Percentiles rank a stretch among this genome's conserved stretches.
These are phyloP conservation scores for Dendroctonus valens DNA, from an alignment of 1,140 invertebrate species.

Conservation along the genomic window DNA sequence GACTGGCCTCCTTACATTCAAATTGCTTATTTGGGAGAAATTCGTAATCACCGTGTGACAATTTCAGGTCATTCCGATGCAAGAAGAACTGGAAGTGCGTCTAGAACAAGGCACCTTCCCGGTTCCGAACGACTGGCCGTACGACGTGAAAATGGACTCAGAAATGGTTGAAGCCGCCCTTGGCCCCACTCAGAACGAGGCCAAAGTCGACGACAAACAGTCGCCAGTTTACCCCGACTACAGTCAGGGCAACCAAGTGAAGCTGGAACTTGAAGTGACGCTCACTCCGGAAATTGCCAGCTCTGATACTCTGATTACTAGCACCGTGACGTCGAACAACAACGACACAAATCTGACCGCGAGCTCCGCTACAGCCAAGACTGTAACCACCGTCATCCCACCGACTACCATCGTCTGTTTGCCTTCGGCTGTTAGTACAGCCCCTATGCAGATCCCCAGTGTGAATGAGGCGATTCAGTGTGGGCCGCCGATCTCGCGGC, in stretches of 20 bases:
- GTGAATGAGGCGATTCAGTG: slow-evolving; percentile 43
- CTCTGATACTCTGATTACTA: slow-evolving; percentile 50
- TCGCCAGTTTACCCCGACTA: slow-evolving; percentile 31
- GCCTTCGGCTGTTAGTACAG: slow-evolving; percentile 48
- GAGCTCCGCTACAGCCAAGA: slow-evolving; percentile 43
- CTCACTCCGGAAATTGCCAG: slow-evolving; percentile 54
- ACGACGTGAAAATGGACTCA: slow-evolving; percentile 49
- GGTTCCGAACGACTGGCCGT: slow-evolving; percentile 48
- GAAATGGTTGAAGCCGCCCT: slow-evolving; percentile 48
- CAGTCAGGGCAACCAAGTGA: slow-evolving; percentile 38
- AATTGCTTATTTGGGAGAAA: too few species aligned
- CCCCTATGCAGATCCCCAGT: slow-evolving; percentile 48
- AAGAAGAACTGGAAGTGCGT: slow-evolving; percentile 55
- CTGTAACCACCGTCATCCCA: slow-evolving; percentile 52
- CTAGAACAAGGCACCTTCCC: slow-evolving; percentile 52
- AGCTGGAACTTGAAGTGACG: slow-evolving; percentile 57
- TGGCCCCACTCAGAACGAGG: slow-evolving; percentile 35
- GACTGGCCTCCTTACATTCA: too few species aligned
- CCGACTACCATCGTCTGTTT: slow-evolving; percentile 56
- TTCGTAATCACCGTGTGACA: too few species aligned
- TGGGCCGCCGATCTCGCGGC: slow-evolving; percentile 38
- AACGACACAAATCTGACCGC: slow-evolving; percentile 47
- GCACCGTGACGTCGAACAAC: slow-evolving; percentile 46
- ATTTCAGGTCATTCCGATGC: slow-evolving; percentile 53
- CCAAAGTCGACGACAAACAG: slow-evolving; percentile 25